Evolutionary conservation across 2,888 invertebrate species (phyloP).

Genomic region (Hyalella azteca): DNA sequence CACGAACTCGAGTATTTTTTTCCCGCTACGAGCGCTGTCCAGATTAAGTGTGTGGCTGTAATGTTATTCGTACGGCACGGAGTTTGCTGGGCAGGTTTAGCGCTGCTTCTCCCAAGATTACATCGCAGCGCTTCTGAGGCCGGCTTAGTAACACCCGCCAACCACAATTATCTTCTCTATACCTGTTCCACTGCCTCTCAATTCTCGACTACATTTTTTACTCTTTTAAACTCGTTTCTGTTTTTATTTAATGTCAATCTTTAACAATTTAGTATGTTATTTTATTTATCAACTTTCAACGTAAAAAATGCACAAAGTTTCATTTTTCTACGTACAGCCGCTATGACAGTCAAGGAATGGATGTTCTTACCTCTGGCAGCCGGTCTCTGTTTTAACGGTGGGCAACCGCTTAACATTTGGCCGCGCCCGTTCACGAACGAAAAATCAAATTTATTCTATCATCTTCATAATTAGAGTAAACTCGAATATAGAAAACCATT

Average conservation of each 20-base stretch:
- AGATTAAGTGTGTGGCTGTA: neutral
- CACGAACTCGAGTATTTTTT: neutral
- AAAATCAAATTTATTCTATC: neutral
- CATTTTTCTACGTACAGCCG: neutral
- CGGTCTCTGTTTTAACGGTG: neutral
- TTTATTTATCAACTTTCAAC: neutral
- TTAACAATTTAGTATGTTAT: neutral
- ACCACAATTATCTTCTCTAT: neutral
- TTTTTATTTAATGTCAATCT: neutral
- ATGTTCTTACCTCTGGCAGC: neutral
- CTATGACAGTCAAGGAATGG: neutral
- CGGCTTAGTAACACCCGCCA: slow-evolving; percentile 36
- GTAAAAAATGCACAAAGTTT: neutral
- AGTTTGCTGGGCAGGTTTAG: neutral
- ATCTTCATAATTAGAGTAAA: neutral
- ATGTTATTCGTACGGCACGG: slow-evolving; percentile 3
- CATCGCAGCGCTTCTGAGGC: slow-evolving; percentile 27
- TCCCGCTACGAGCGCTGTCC: neutral
- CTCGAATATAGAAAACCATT: neutral
- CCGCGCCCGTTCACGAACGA: neutral
- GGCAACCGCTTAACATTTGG: slow-evolving; percentile 10
- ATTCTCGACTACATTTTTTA: neutral
- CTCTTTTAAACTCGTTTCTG: neutral
- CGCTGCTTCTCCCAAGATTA: neutral
- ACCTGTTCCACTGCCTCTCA: neutral